These are phyloP conservation scores for Nerophis ophidion DNA, from an alignment of 2,113 vertebrate genomes.

Conservation along the genomic window DNA sequence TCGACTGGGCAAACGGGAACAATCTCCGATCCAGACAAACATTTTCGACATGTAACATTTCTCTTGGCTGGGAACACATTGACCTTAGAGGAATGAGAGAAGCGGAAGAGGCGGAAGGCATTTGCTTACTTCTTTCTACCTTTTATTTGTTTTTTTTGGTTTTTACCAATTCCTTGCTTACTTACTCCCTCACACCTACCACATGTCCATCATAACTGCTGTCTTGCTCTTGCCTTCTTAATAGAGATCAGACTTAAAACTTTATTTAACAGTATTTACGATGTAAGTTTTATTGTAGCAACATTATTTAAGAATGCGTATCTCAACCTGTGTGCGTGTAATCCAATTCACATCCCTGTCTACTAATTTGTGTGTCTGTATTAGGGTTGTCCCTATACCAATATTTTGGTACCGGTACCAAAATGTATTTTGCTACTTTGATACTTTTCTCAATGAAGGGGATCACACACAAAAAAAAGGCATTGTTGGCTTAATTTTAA, in stretches of 20 bases:
- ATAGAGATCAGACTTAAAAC: conserved; percentile 62
- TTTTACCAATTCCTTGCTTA: not conserved
- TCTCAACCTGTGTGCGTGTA: no score
- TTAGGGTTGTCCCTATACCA: no score
- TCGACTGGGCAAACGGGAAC: no score
- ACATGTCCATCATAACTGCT: conserved; percentile 14
- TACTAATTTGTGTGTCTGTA: no score
- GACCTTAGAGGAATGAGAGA: not conserved
- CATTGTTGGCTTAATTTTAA: no score
- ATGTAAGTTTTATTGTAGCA: no score
- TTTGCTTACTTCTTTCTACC: not conserved
- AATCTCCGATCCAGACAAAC: not conserved
- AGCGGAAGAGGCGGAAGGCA: not conserved
- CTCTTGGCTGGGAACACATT: not conserved
- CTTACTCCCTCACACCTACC: not conserved
- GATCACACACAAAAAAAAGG: no score
- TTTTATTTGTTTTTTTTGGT: conserved; percentile 1
- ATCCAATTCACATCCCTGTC: no score
- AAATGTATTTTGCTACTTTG: no score
- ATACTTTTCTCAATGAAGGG: no score
- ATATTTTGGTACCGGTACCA: no score
- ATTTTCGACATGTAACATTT: not conserved
- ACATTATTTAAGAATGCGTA: no score
- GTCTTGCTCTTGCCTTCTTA: conserved; percentile 33
- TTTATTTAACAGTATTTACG: conserved; percentile 36